These are phyloP conservation scores for Diachasmimorpha longicaudata DNA, from an alignment of 1,140 invertebrate genomes.

Conservation along the genomic window DNA sequence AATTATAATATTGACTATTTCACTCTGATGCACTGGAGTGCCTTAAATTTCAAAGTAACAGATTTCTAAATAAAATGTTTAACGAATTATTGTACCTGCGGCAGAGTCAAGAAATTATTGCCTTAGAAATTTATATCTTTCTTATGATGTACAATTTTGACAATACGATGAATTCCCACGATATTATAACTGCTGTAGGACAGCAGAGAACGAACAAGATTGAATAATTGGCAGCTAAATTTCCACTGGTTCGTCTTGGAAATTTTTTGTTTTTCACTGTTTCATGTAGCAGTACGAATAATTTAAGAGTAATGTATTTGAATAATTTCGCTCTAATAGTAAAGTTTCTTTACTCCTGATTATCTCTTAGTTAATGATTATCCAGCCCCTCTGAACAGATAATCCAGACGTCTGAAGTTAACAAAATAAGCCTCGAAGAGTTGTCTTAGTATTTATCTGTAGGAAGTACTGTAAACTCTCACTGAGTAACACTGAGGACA, in stretches of 20 bases:
- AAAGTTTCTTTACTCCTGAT: constrained; percentile 7
- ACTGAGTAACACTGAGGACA: background rate
- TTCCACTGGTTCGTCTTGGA: background rate
- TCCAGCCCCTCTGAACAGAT: background rate
- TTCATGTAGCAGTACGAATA: background rate
- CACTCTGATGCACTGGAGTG: constrained; percentile 1
- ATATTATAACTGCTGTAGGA: background rate
- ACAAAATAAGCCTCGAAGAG: background rate
- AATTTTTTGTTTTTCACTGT: background rate
- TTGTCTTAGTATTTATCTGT: background rate
- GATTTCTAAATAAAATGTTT: background rate
- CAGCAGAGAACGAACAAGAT: background rate
- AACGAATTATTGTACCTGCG: constrained; percentile 4
- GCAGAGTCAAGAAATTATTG: background rate
- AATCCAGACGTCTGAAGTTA: background rate
- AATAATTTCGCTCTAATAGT: background rate
- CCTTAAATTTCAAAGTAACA: background rate
- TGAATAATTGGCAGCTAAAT: background rate
- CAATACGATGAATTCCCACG: background rate
- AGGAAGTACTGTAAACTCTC: background rate
- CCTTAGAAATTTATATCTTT: constrained; percentile 2
- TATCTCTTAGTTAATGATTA: background rate
- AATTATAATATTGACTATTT: constrained; percentile 1
- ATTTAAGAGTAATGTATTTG: constrained; percentile 1
- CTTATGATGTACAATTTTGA: background rate